These are phyloP conservation scores for Chlorospingus semifuscus DNA, from an alignment of 2,797 vertebrate genomes.

Conservation along the genomic window DNA sequence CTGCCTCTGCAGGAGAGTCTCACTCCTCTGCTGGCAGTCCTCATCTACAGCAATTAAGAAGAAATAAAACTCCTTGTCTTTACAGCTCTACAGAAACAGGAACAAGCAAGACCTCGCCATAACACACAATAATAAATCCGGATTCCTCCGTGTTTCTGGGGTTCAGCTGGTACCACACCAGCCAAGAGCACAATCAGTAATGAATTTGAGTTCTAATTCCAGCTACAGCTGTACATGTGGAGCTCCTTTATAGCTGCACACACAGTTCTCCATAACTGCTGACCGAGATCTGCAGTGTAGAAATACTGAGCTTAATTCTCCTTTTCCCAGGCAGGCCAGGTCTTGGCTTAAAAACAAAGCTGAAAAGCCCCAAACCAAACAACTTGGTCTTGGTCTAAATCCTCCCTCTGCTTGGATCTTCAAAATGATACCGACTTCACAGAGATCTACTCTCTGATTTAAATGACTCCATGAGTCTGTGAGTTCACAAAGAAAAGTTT, in stretches of 20 bases:
- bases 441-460: not conserved
- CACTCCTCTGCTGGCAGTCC: not conserved
- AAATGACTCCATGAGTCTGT: not conserved
- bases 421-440: not conserved
- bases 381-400: not conserved
- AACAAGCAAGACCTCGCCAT: not conserved
- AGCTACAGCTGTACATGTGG: not conserved
- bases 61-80: not conserved
- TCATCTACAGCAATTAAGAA: not conserved
- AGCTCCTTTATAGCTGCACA: not conserved
- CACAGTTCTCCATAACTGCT: not conserved
- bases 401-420: not conserved
- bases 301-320: not conserved
- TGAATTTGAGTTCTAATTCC: not conserved
- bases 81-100: not conserved
- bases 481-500: not conserved
- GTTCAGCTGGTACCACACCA: not conserved
- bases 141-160: not conserved
- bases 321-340: not conserved
- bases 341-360: constrained; percentile 5
- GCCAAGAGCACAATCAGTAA: not conserved
- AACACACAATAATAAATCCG: not conserved
- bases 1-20: not conserved
- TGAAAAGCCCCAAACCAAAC: not conserved
- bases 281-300: not conserved